Base-by-base conservation (phyloP, 2,888 invertebrate genomes). In the Cephus runcator region DNA sequence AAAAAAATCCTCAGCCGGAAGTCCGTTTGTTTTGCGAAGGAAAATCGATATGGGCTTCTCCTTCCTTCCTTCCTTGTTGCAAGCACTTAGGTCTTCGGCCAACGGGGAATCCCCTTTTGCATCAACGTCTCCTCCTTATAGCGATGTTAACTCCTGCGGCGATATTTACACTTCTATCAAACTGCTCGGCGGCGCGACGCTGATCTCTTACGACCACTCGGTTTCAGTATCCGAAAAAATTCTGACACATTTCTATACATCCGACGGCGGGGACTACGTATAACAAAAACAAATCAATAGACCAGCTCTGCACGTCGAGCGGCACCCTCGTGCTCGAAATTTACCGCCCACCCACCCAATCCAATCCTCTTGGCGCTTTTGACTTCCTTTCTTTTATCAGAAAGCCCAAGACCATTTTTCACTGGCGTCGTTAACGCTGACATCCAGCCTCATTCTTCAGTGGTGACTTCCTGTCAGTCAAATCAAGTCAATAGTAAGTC, bases 271-370 rank as follows among this genome's bases (percentile, higher is more conserved):
- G 40, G 82, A 81, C 81, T 80, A 73, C 76, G 80, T 80, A 81
- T 81, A 87, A 87, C 83, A 83, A 87, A 86, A 87, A 87, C 87
- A 87, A 87, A 87, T 87, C 87, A 83, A 87, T 87, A 84, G 76
- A 80, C 77, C 76, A 56, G 40, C 40, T 9, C 40, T 23, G 40
- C 40, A 56, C 40, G 40, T 23, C 40, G 40, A 56, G 40, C 23
- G 40, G 40, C 40, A 56, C 23, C 40, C 40, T 56, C 40, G 40
- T 56, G 40, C 40, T 56, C 40, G 40, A 56, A 56, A 56, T 56
- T 56, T 56, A 56, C 40, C 40, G 23, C 40, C 23, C 40, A 56
- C 40, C 40, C 40, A 56, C 40, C 40, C 23, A 56, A 23, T 56
- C 40, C 23, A 56, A 56, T 56, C 2, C 40, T 56, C 40, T 56